Conservation (phyloP, 1,140 invertebrate species). For the Zaprionus capensis region DNA sequence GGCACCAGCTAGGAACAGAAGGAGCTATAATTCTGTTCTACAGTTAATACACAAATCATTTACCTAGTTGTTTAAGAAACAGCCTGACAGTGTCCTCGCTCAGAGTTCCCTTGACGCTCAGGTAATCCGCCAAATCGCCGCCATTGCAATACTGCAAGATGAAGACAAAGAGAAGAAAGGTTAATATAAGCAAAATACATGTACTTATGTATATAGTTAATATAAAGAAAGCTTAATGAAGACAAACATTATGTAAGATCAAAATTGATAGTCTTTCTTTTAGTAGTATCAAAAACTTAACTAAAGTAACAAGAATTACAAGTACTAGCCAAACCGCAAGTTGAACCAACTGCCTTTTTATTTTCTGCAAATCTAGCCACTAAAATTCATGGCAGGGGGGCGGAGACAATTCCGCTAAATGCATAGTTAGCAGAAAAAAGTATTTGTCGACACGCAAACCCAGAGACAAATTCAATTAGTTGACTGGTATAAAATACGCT, state of each 20-base stretch:
- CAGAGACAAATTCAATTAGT: slow-evolving; percentile 67
- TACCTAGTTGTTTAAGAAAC: slow-evolving; percentile 97
- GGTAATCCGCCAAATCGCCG: slow-evolving; percentile 98
- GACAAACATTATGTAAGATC: no score
- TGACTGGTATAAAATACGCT: slow-evolving; percentile 49
- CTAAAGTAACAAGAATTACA: neutral
- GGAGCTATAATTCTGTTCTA: neutral
- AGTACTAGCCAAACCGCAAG: neutral
- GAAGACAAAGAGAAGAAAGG: slow-evolving; percentile 41
- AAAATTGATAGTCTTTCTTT: neutral
- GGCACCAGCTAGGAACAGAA: slow-evolving; percentile 90
- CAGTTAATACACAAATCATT: slow-evolving; percentile 33
- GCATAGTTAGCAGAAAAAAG: slow-evolving; percentile 58
- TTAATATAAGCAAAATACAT: neutral
- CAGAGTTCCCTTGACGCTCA: slow-evolving; percentile 95
- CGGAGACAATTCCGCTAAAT: slow-evolving; percentile 26
- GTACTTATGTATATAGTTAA: no score
- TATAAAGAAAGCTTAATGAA: no score
- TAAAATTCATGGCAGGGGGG: neutral
- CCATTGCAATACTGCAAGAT: slow-evolving; percentile 97
- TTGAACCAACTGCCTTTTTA: neutral
- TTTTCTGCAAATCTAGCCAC: slow-evolving; percentile 10
- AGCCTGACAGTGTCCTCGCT: slow-evolving; percentile 98
- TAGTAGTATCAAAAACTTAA: neutral
- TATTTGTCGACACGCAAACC: slow-evolving; percentile 67